Base-by-base conservation (phyloP, 2,113 vertebrate genomes). In the Anolis sagrei region DNA sequence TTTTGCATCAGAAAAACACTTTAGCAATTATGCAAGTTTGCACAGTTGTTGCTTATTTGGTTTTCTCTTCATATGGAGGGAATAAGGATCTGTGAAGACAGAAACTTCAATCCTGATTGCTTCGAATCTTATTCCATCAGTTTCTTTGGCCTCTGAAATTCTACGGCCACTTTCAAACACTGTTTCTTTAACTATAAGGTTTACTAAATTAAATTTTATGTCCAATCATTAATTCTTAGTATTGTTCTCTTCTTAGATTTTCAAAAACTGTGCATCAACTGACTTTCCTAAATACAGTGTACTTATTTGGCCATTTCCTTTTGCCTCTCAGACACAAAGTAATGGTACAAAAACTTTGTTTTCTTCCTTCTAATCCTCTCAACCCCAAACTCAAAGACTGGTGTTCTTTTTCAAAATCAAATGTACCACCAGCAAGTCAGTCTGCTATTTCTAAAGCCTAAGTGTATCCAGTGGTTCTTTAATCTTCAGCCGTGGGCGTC, bases 391-490 rank as follows among this genome's bases (percentile, higher is more conserved):
- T 62, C 72, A 75, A 75, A 75, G 36, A n/a, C 29, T 58, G 54
- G 54, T 58, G 54, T 58, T 83, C 21, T 29, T 10, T 70, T 69
- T 69, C 44, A 64, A 64, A 64, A 62, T 44, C 58, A 64, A 74
- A 39, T 61, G 7, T 51, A 32, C 39, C 23, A 39, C 73, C 23
- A 75, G 9, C 36, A 62, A 48, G 73, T 23, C 70, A 83, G 32
- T 39, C 77, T 64, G 77, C 23, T 21, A 14, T 79, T 64, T 62
- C 76, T 44, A 79, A 79, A 79, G 21, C n/a, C 25, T 27, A 54
- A 16, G 75, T 54, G 58, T 64, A 62, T 21, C 75, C 86, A 85
- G 85, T 84, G 54, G 87, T 85, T 91, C 77, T 89, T 69, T 90
- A 76, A 64, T 90, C 86, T 90, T 90, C 83, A 72, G 85, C 76